phyloP scores from a whole-genome alignment of 2,797 vertebrate species.

The Florisuga fusca region DNA sequence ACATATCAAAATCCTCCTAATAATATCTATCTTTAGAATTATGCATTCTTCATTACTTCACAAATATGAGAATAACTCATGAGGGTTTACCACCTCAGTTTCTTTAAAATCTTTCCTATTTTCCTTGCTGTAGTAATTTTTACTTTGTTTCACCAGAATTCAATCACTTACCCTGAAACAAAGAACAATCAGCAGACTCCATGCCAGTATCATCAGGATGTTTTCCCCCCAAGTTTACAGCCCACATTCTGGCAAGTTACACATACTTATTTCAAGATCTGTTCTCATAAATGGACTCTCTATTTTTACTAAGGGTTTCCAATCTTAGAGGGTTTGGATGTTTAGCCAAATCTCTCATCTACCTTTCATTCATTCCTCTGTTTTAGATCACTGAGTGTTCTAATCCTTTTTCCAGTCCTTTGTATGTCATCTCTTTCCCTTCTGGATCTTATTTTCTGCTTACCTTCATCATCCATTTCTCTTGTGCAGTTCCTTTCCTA shows the following conservation, averaged over 20 bases:
- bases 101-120: neutral
- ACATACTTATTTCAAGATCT: neutral
- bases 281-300: neutral
- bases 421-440: neutral
- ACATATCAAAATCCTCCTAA: neutral
- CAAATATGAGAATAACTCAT: neutral
- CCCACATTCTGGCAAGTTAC: neutral
- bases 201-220: neutral
- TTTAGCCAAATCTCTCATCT: neutral
- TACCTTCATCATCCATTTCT: neutral
- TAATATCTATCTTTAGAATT: neutral
- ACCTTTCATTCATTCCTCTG: neutral
- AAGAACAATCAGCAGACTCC: neutral
- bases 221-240: neutral
- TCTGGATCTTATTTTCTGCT: neutral
- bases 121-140: neutral
- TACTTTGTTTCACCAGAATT: neutral
- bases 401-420: neutral
- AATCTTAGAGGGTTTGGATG: neutral
- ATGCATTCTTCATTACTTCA: neutral
- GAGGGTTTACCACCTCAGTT: neutral
- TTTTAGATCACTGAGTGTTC: neutral
- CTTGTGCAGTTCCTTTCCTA: neutral
- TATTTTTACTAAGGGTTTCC: neutral
- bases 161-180: neutral